Percentiles rank a stretch among this genome's conserved stretches.
Conservation (phyloP, 2,888 invertebrate species). For the Andrena haemorrhoa region DNA sequence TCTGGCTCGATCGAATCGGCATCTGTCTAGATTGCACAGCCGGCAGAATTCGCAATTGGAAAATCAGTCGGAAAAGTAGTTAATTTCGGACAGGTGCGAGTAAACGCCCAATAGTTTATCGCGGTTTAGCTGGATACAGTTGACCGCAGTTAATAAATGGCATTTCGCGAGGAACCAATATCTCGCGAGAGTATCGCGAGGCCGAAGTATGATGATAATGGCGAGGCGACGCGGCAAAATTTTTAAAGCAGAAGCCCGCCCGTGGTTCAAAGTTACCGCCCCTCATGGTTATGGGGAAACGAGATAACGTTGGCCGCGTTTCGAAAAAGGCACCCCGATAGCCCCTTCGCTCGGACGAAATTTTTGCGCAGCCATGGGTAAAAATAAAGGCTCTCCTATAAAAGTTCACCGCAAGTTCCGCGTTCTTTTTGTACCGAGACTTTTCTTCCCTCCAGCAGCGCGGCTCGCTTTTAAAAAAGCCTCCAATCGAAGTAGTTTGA, state of each 20-base stretch:
- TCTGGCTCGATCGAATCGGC: too few species aligned
- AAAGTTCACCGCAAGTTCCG: not conserved
- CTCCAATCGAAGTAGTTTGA: not conserved
- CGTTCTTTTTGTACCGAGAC: not conserved
- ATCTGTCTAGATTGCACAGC: not conserved
- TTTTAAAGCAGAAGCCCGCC: constrained; percentile 16
- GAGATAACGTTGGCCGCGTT: constrained; percentile 18
- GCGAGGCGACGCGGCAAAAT: not conserved
- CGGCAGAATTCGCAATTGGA: not conserved
- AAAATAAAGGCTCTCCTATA: constrained; percentile 7
- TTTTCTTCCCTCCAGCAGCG: not conserved
- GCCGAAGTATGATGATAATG: constrained; percentile 23
- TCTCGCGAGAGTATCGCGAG: constrained; percentile 15
- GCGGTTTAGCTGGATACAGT: not conserved
- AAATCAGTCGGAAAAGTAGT: constrained; percentile 13
- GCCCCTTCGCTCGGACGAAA: constrained; percentile 16
- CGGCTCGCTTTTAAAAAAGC: not conserved
- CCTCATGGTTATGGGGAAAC: not conserved
- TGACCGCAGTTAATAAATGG: constrained; percentile 34
- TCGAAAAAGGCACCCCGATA: constrained; percentile 11
- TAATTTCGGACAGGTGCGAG: not conserved
- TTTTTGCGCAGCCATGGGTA: constrained; percentile 11
- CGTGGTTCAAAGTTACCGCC: constrained; percentile 9
- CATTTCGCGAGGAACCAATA: constrained; percentile 36
- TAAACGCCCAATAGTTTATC: constrained; percentile 12